Percentiles rank a stretch among this genome's conserved stretches.
These are phyloP conservation scores for Peribatodes rhomboidaria DNA, from an alignment of 2,888 invertebrate genomes.

Conservation along the genomic window DNA sequence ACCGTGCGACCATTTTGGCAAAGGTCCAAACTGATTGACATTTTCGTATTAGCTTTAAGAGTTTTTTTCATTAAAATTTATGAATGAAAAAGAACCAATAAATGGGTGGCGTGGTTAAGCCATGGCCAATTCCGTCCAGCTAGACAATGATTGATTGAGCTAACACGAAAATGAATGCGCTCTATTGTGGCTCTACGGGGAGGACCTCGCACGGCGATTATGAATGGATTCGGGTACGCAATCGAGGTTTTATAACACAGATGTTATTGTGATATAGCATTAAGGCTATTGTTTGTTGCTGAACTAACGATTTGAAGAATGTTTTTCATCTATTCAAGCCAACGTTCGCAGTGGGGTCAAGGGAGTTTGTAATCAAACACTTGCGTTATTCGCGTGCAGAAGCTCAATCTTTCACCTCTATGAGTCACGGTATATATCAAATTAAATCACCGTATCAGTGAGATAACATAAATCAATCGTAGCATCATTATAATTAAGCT, in stretches of 20 bases:
- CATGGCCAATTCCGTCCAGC: slow-evolving; percentile 19
- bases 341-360: slow-evolving; percentile 24
- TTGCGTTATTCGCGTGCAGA: slow-evolving; percentile 16
- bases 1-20: slow-evolving; percentile 9
- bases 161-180: slow-evolving; percentile 25
- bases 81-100: slow-evolving; percentile 18
- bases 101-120: slow-evolving; percentile 8
- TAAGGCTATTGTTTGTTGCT: slow-evolving; percentile 11
- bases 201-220: slow-evolving; percentile 19
- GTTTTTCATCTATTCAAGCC: slow-evolving; percentile 16
- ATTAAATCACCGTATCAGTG: slow-evolving; percentile 43
- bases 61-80: slow-evolving; percentile 16
- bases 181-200: background rate
- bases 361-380: slow-evolving; percentile 18
- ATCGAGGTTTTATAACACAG: background rate
- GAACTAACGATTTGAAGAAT: slow-evolving; percentile 17
- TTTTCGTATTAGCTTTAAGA: slow-evolving; percentile 9
- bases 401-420: slow-evolving; percentile 18
- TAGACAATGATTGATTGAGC: slow-evolving; percentile 34
- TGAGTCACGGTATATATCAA: slow-evolving; percentile 12
- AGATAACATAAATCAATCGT: slow-evolving; percentile 54
- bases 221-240: slow-evolving; percentile 12
- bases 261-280: slow-evolving; percentile 13
- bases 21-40: slow-evolving; percentile 15
- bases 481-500: slow-evolving; percentile 54